Percentiles rank a stretch among this genome's conserved stretches.
Conservation (phyloP, 2,113 vertebrate species). For the Halichoeres trimaculatus region DNA sequence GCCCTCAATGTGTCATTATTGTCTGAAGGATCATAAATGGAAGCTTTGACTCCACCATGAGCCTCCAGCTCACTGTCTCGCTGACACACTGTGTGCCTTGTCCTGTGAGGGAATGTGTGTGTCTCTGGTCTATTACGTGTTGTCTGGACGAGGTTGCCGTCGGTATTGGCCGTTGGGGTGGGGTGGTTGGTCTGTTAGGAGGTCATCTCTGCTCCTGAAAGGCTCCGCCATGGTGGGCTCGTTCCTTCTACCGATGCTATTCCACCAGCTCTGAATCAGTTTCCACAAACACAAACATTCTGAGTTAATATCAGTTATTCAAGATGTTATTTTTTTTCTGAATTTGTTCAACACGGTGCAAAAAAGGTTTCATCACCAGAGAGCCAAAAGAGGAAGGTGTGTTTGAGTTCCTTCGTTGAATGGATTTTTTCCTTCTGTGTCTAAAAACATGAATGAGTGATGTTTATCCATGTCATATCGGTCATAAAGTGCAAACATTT, state of each 20-base stretch:
- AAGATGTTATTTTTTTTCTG: not conserved
- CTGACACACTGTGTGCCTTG: slow-evolving; percentile 17
- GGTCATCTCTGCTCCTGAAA: slow-evolving; percentile 52
- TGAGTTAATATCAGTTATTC: too few species aligned
- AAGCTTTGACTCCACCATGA: slow-evolving; percentile 24
- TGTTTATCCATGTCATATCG: not conserved
- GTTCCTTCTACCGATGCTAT: slow-evolving; percentile 6
- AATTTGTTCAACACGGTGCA: not conserved
- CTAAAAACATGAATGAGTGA: slow-evolving; percentile 33
- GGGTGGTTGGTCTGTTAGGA: slow-evolving; percentile 19
- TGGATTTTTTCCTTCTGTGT: slow-evolving; percentile 32
- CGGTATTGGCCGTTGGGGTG: not conserved
- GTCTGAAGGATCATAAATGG: slow-evolving; percentile 35
- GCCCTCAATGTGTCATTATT: not conserved
- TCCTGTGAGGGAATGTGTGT: not conserved
- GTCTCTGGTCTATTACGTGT: slow-evolving; percentile 56
- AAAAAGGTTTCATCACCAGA: slow-evolving; percentile 38
- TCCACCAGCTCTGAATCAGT: slow-evolving; percentile 40
- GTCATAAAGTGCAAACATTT: not conserved
- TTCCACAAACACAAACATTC: not conserved
- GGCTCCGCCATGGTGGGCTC: not conserved
- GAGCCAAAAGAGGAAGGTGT: not conserved
- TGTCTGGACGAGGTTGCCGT: slow-evolving; percentile 39
- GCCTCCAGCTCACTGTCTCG: slow-evolving; percentile 11
- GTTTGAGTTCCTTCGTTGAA: not conserved